Conservation (phyloP, 2,113 vertebrate species). For the Tinamus guttatus region DNA sequence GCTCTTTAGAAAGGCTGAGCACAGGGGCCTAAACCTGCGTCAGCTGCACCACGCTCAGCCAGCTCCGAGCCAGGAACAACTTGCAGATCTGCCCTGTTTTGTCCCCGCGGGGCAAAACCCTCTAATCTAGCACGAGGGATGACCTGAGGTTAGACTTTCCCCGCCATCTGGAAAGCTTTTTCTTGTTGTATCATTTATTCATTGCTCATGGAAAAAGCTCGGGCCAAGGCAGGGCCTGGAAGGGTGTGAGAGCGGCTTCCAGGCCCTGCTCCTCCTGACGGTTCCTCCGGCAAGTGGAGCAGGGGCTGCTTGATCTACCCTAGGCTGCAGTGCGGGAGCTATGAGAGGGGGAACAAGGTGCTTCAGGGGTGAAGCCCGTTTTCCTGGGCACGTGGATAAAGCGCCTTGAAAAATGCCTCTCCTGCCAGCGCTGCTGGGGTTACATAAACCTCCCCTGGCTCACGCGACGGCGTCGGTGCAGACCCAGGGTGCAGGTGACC, state of each 20-base stretch:
- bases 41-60: background rate
- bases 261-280: fast-evolving
- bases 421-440: too few relatives aligned
- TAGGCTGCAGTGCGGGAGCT: background rate
- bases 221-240: background rate
- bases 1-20: background rate
- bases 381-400: fast-evolving
- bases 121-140: background rate
- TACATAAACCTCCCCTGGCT: fast-evolving
- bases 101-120: too few relatives aligned
- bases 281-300: background rate
- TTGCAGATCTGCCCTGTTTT: too few relatives aligned
- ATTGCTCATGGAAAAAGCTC: background rate
- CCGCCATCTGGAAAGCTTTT: background rate
- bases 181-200: slow-evolving; percentile 40
- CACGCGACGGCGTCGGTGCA: too few relatives aligned
- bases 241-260: too few relatives aligned
- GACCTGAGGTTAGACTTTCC: background rate
- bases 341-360: background rate
- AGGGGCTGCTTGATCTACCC: background rate
- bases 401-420: background rate
- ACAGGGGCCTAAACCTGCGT: background rate
- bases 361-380: background rate
- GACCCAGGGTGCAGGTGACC: too few relatives aligned
- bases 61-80: too few relatives aligned